phyloP scores from a whole-genome alignment of 2,113 vertebrate species.

The Mugil cephalus region DNA sequence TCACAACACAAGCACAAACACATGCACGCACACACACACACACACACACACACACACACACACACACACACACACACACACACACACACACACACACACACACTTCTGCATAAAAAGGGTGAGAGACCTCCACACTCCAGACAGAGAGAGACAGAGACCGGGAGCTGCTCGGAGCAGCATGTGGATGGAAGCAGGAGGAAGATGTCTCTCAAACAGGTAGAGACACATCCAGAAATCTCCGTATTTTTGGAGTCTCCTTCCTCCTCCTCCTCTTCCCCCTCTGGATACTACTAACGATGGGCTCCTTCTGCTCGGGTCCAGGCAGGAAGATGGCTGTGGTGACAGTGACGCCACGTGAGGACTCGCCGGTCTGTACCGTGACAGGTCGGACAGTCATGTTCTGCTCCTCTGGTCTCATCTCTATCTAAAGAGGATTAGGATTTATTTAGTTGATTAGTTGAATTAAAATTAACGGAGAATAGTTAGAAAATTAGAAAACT shows the following conservation, averaged over 20 bases:
- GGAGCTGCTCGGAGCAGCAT: constrained; percentile 35
- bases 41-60: too few relatives aligned
- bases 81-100: background rate
- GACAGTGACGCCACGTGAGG: constrained; percentile 34
- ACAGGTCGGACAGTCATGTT: constrained; percentile 42
- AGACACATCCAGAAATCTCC: background rate
- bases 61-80: background rate
- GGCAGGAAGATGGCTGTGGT: constrained; percentile 43
- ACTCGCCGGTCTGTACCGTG: constrained; percentile 7
- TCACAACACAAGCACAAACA: too few relatives aligned
- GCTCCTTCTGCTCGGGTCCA: constrained; percentile 59
- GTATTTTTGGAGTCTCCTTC: background rate
- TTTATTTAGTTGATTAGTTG: too few relatives aligned
- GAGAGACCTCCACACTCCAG: background rate
- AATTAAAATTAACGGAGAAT: too few relatives aligned
- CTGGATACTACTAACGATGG: constrained; percentile 38
- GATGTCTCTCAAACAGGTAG: constrained; percentile 28
- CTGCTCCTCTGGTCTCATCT: background rate
- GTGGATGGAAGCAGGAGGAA: constrained; percentile 21
- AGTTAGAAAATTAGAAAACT: too few relatives aligned
- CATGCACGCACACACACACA: too few relatives aligned
- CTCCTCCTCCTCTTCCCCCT: constrained; percentile 15
- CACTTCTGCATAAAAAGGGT: background rate
- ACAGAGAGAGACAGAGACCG: background rate
- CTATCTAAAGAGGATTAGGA: background rate